phyloP scores from a whole-genome alignment of 2,113 vertebrate genomes.

The Rhadina sibilatrix region DNA sequence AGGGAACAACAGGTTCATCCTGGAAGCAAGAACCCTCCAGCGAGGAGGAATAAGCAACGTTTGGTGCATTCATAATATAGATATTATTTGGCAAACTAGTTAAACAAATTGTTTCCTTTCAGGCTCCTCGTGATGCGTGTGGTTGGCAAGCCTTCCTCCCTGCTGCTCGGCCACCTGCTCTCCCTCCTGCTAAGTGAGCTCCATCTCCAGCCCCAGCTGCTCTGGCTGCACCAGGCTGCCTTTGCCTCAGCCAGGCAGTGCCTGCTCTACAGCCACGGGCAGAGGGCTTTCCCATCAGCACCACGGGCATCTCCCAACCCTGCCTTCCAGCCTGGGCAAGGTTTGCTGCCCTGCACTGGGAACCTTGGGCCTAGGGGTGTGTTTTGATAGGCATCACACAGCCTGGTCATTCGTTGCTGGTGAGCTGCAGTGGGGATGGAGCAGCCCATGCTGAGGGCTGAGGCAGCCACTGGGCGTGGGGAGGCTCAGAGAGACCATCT shows the following conservation, averaged over 20 bases:
- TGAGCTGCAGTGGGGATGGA: background rate
- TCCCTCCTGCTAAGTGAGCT: background rate
- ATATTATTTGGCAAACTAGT: slow-evolving; percentile 61
- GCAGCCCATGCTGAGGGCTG: fast-evolving
- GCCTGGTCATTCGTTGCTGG: background rate
- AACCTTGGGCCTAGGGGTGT: fast-evolving
- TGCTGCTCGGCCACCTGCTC: slow-evolving; percentile 47
- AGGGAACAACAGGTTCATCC: background rate
- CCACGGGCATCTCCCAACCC: background rate
- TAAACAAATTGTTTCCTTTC: slow-evolving; percentile 54
- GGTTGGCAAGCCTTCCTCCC: slow-evolving; percentile 16
- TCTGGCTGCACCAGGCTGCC: background rate
- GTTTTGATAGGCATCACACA: background rate
- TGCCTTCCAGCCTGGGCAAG: background rate
- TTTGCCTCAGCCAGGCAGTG: fast-evolving
- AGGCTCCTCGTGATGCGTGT: background rate
- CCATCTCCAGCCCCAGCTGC: slow-evolving; percentile 8
- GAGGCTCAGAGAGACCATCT: background rate
- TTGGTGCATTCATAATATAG: slow-evolving; percentile 46
- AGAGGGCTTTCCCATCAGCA: fast-evolving
- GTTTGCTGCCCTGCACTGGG: fast-evolving
- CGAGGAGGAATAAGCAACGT: background rate
- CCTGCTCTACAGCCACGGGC: background rate
- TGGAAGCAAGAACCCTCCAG: background rate
- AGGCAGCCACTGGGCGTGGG: background rate